Base-by-base conservation (phyloP, 2,797 vertebrate species). In the Arctocebus calabarensis region DNA sequence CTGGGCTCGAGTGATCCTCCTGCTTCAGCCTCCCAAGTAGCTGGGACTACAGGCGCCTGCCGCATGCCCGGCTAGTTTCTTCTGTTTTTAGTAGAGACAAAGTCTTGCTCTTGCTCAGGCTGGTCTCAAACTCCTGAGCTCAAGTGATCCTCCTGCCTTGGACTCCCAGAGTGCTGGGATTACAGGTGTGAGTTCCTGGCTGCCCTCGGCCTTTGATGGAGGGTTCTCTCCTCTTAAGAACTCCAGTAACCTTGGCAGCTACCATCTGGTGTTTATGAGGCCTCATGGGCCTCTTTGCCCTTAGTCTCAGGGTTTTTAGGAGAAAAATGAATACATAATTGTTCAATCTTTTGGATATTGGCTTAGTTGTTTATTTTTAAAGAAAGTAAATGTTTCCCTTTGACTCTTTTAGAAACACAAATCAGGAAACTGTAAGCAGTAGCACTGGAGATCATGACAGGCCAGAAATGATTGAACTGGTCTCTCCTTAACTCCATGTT, bases 381-480 rank as follows among this genome's bases (percentile, higher is more conserved):
- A 37, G 61, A 75, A 77, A 84, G 55, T 29, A n/a, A 71, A 77
- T 40, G 11, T 55, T 71, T 34, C 70, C 68, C 34, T 84, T 79
- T 10, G 55, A 29, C 11, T 61, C 74, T 74, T 74, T 61, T 45
- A 57, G 64, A 57, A 93, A 34, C 34, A 84, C 79, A 59, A n/a
- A n/a, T 57, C 20, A 83, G 29, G 61, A 68, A n/a, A 22, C 48
- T 11, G 1, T 45, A 34, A 20, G 27, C 5, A 7, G 45, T 7
- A 5, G 23, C 40, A 29, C 43, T 5, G 7, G 78, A 10, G 61
- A 32, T 25, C 14, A 23, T 11, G 23, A 43, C n/a, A 40, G 34
- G 45, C 0, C 5, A 61, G 48, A 37, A 32, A n/a, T 17, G 3
- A 16, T 5, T 77, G 71, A n/a, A 22, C 45, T 5, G 0, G 0